Percentiles rank a stretch among this genome's conserved stretches.
phyloP scores from a whole-genome alignment of 2,797 vertebrate genomes.

The Cercopithecus petaurista region DNA sequence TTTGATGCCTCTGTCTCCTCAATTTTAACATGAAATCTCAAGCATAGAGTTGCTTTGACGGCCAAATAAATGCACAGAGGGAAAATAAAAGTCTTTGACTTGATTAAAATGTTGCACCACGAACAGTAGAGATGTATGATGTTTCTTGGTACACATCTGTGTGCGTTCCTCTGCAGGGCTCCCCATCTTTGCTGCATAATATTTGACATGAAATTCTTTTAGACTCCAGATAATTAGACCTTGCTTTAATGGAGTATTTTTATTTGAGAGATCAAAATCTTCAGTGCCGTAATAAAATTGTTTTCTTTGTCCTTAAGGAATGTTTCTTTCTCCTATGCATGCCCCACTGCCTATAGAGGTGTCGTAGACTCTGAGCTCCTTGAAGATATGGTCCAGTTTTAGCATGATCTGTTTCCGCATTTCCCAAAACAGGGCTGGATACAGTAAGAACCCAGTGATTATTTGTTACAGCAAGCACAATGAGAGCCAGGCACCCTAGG shows the following conservation, averaged over 20 bases:
- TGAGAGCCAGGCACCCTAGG: neutral
- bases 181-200: fast-evolving
- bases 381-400: neutral
- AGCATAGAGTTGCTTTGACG: neutral
- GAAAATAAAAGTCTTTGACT: neutral
- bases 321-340: fast-evolving
- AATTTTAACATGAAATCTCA: neutral
- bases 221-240: neutral
- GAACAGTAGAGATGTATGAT: fast-evolving
- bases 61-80: neutral
- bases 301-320: neutral
- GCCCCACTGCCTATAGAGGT: fast-evolving
- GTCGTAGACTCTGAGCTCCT: fast-evolving
- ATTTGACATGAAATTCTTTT: neutral
- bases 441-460: fast-evolving
- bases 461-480: fast-evolving
- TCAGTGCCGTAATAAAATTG: neutral
- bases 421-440: no score
- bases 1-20: neutral
- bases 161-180: fast-evolving
- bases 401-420: fast-evolving
- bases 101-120: neutral
- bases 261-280: neutral
- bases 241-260: neutral
- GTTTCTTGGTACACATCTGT: fast-evolving